Percentiles rank a stretch among this genome's conserved stretches.
phyloP scores from a whole-genome alignment of 2,888 invertebrate genomes.

The Hemistola chrysoprasaria region DNA sequence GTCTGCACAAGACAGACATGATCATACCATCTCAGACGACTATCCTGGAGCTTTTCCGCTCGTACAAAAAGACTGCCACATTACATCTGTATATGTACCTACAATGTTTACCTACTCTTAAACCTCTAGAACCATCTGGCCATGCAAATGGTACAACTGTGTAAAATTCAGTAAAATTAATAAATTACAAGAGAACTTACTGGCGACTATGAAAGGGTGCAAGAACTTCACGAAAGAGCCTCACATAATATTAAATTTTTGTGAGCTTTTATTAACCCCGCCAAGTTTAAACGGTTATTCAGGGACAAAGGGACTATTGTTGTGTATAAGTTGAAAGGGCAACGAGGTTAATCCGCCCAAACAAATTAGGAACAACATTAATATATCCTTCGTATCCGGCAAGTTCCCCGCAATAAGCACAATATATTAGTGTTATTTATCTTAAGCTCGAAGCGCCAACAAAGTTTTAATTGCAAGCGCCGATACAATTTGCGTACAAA shows the following conservation, averaged over 20 bases:
- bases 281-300: conserved; percentile 49
- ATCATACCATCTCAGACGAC: too few relatives aligned
- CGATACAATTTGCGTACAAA: conserved; percentile 82
- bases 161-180: conserved; percentile 12
- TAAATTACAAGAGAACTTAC: too few relatives aligned
- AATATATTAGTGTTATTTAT: conserved; percentile 82
- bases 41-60: too few relatives aligned
- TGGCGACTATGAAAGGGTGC: conserved; percentile 1
- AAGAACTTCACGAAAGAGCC: not conserved
- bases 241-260: conserved; percentile 16
- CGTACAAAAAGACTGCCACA: too few relatives aligned
- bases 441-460: conserved; percentile 77
- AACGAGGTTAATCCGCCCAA: conserved; percentile 73
- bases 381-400: conserved; percentile 77
- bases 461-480: conserved; percentile 82
- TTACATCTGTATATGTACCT: too few relatives aligned
- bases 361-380: conserved; percentile 81
- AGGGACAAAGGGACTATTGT: conserved; percentile 61
- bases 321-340: conserved; percentile 60
- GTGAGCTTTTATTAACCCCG: conserved; percentile 23
- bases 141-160: too few relatives aligned
- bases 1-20: too few relatives aligned
- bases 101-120: too few relatives aligned
- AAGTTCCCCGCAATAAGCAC: conserved; percentile 79
- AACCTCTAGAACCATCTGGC: too few relatives aligned